Base-by-base conservation (phyloP, 1,140 invertebrate species). In the Drosophila sturtevanti region DNA sequence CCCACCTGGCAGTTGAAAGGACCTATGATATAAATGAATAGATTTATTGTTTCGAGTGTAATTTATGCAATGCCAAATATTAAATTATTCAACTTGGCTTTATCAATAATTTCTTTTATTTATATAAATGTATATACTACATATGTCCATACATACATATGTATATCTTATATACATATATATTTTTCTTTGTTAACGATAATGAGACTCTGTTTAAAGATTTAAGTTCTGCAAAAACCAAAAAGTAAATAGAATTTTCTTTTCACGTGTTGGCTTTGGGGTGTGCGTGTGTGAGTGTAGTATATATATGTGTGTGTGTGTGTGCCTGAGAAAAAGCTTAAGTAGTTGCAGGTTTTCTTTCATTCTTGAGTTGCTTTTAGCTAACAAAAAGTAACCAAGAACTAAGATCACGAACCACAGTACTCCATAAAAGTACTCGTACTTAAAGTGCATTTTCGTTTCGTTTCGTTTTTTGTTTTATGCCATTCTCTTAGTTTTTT, bases 361-460 rank as follows among this genome's bases (percentile, higher is more conserved):
- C 52, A 73, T 56, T 69, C 54, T 76, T 52, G 27, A 71, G 68
- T 71, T 71, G 68, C 68, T 71, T 77, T 71, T 71, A 77, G 73
- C 55, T 16, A 65, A 44, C 61, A 79, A 65, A 79, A 80, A 80
- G 66, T 76, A 66, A 63, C 70, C 69, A 64, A 73, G 77, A 64
- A 63, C 34, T 31, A 60, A 69, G 61, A 79, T 70, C 68, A 68
- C 62, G 62, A 16, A 55, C 66, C 16, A 37, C 48, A 27, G 14
- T n/a, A 52, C 59, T 60, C 12, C 12, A 80, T 75, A 77, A 86
- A 85, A 85, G 81, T 81, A 87, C 79, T 86, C 76, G 79, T 68
- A 86, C 63, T 85, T 85, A 70, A 70, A 86, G 78, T 85, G 81
- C 81, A 78, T 81, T 86, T 78, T 61, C 65, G 65, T 56, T 27